Evolutionary conservation across 1,140 invertebrate species (phyloP).

Genomic region (Zaprionus inermis): DNA sequence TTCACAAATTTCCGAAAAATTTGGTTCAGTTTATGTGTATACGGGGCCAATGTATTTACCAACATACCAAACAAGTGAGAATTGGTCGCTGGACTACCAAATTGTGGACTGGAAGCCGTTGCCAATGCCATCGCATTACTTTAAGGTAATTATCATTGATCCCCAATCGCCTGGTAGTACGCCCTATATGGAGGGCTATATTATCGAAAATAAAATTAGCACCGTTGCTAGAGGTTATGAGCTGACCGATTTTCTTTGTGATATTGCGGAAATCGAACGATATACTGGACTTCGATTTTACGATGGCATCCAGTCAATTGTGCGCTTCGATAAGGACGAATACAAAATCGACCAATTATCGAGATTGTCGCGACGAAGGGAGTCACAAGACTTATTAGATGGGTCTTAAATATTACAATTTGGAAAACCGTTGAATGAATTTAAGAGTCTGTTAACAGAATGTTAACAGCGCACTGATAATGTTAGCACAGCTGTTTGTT

Average conservation of each 20-base stretch:
- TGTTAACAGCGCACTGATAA: slow-evolving; percentile 2
- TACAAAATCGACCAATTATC: slow-evolving; percentile 14
- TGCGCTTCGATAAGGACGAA: slow-evolving; percentile 36
- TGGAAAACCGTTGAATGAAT: neutral
- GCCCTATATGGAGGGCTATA: slow-evolving; percentile 56
- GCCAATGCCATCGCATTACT: slow-evolving; percentile 60
- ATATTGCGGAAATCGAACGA: slow-evolving; percentile 52
- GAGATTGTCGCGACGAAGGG: slow-evolving; percentile 6
- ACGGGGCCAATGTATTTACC: slow-evolving; percentile 63
- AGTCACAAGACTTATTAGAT: slow-evolving; percentile 10
- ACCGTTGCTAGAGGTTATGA: slow-evolving; percentile 5
- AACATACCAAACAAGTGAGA: neutral
- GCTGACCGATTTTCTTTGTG: slow-evolving; percentile 31
- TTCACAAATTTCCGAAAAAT: slow-evolving; percentile 29
- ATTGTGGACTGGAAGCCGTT: slow-evolving; percentile 39
- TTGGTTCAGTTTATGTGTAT: slow-evolving; percentile 58
- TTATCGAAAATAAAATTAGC: slow-evolving; percentile 52
- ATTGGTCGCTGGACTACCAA: slow-evolving; percentile 56
- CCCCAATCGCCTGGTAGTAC: neutral
- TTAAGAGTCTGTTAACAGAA: neutral
- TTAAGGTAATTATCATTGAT: slow-evolving; percentile 64
- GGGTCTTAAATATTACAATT: neutral
- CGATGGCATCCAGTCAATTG: slow-evolving; percentile 40
- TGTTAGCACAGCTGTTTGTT: slow-evolving; percentile 18
- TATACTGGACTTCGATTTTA: slow-evolving; percentile 56